Evolutionary conservation across 2,888 invertebrate species (phyloP), one percentile per base, ranked within the genome.

Genomic region (Mesochorus sp.): DNA sequence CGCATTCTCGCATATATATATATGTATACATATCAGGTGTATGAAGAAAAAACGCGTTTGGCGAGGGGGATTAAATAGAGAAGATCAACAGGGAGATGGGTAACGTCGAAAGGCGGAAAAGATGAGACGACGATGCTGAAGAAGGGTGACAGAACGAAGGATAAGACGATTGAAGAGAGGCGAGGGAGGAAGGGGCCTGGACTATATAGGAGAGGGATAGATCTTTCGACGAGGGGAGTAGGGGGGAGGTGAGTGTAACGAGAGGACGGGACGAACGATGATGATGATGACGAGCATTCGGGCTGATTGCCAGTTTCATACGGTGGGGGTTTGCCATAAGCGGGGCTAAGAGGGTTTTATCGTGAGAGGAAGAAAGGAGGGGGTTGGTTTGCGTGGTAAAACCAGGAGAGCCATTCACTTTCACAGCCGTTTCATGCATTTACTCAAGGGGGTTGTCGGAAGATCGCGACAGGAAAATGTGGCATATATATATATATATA

Each of bases 231-330:
- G 49, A 17, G 10, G 49, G 49, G 49, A 10, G 12, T 2, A 21
- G 3, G 12, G 49, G 49, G 14, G 12, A 1, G 17, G 10, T 2
- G 24, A 19, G n/a, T 14, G 61, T 37, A 53, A 66, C 42, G 21
- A 12, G 37, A 62, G 66, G 68, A 78, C 64, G 68, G 73, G 37
- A 76, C 79, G 66, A 74, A 81, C 61, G 80, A 76, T 78, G 79
- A 83, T 76, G 84, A 84, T 83, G 84, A 84, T 82, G 84, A 85
- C 84, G 82, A 79, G 82, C 84, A 82, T 84, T 84, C 82, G 82
- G 79, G 78, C 82, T 83, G 85, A 85, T 85, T 85, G 83, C 81
- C 80, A 80, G 78, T 78, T 70, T 74, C 78, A n/a, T n/a, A n/a
- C 57, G 44, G 64, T 34, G 51, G 64, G 72, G 78, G 68, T 78